These are phyloP conservation scores for Sebastes trivittatus DNA, from an alignment of 2,797 vertebrate genomes.

Conservation along the genomic window DNA sequence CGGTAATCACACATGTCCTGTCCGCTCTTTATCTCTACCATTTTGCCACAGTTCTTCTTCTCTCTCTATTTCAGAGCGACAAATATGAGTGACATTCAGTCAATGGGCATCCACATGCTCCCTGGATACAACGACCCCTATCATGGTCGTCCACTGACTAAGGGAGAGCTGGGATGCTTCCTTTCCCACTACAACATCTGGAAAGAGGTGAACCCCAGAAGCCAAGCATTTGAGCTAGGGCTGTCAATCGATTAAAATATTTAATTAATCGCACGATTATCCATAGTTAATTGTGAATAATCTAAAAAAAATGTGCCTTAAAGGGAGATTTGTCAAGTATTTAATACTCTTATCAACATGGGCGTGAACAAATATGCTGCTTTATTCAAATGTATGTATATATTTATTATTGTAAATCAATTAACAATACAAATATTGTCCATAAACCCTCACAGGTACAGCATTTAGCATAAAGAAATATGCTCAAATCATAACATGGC, in stretches of 20 bases:
- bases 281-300: too few relatives aligned
- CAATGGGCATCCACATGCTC: conserved; percentile 90
- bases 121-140: conserved; percentile 93
- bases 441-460: too few relatives aligned
- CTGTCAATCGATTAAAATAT: too few relatives aligned
- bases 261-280: too few relatives aligned
- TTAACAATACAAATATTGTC: too few relatives aligned
- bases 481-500: too few relatives aligned
- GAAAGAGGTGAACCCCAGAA: conserved; percentile 85
- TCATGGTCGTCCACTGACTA: conserved; percentile 90
- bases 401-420: rapidly evolving
- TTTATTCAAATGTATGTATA: too few relatives aligned
- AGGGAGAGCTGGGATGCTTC: conserved; percentile 94
- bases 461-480: too few relatives aligned
- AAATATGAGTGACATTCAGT: conserved; percentile 87
- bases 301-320: too few relatives aligned
- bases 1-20: background rate
- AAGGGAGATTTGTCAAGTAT: too few relatives aligned
- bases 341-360: too few relatives aligned
- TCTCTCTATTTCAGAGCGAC: conserved; percentile 81
- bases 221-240: background rate
- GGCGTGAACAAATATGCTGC: too few relatives aligned
- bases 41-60: background rate
- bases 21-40: background rate
- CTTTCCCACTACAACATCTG: conserved; percentile 94